A percentile compares a stretch with the other conserved stretches of the same genome.
Conservation (phyloP, 2,797 vertebrate species). For the Micropoecilia bifurca region DNA sequence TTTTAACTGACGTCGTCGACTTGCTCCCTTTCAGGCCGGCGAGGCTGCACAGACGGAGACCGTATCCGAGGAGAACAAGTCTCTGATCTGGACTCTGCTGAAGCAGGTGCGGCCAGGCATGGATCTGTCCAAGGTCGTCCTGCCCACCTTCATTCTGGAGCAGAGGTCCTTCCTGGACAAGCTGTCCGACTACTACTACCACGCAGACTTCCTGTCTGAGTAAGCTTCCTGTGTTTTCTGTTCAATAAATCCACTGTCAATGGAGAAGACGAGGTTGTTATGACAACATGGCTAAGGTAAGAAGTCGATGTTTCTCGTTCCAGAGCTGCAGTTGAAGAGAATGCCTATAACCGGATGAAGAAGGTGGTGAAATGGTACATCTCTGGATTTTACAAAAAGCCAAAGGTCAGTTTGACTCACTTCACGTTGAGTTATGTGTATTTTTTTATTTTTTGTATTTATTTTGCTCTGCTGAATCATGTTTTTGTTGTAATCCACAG, state of each 20-base stretch:
- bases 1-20: background rate
- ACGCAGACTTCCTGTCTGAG: conserved; percentile 97
- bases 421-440: background rate
- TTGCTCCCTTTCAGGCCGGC: conserved; percentile 84
- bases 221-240: conserved; percentile 62
- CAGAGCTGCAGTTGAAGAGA: conserved; percentile 96
- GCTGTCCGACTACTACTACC: conserved; percentile 98
- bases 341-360: conserved; percentile 95
- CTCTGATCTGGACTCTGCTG: conserved; percentile 96
- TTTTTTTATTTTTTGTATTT: background rate
- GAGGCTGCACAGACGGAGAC: conserved; percentile 97
- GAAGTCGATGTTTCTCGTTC: background rate
- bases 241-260: background rate
- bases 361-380: conserved; percentile 99
- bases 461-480: background rate
- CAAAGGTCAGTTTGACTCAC: conserved; percentile 83
- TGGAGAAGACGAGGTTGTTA: background rate
- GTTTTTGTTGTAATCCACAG: conserved; percentile 66
- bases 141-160: conserved; percentile 98
- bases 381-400: conserved; percentile 99
- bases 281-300: background rate
- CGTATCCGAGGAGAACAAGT: conserved; percentile 98
- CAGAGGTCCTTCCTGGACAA: conserved; percentile 97
- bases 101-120: conserved; percentile 98
- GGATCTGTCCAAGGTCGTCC: conserved; percentile 97